Conservation (phyloP, 2,888 invertebrate species). For the Xestia xanthographa region DNA sequence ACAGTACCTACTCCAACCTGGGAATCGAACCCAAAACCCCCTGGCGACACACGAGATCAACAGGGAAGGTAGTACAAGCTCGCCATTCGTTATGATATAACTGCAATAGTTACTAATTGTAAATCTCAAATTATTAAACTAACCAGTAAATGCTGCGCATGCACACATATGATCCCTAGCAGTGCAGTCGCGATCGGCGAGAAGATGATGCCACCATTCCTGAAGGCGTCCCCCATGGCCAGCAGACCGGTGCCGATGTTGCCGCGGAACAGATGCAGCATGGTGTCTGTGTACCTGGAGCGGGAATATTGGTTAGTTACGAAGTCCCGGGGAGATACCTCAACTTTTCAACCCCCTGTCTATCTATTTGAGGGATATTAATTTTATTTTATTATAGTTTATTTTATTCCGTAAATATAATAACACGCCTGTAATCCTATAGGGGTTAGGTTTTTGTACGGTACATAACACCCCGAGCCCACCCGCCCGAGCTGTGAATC, state of each 20-base stretch:
- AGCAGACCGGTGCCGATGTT: constrained; percentile 99
- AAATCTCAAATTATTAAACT: constrained; percentile 23
- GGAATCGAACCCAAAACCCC: not conserved
- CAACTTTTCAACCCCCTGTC: not conserved
- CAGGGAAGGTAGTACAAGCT: not conserved
- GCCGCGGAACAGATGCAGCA: constrained; percentile 98
- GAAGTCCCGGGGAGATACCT: not conserved
- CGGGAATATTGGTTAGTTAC: not conserved
- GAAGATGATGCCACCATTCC: constrained; percentile 96
- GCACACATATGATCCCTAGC: constrained; percentile 96
- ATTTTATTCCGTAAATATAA: not conserved
- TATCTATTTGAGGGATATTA: not conserved
- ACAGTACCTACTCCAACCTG: not conserved
- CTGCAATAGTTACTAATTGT: not conserved
- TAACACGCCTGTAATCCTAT: no score
- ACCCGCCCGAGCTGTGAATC: no score
- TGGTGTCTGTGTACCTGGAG: constrained; percentile 94
- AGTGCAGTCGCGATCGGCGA: constrained; percentile 94
- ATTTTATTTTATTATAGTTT: not conserved
- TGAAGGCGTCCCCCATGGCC: constrained; percentile 98
- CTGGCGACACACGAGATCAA: not conserved
- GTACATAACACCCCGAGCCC: no score
- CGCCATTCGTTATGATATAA: not conserved
- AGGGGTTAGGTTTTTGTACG: no score
- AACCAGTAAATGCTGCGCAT: constrained; percentile 98